Evolutionary conservation across 2,888 invertebrate species (phyloP), one percentile per base, ranked within the genome.

Genomic region (Blastobasis adustella): DNA sequence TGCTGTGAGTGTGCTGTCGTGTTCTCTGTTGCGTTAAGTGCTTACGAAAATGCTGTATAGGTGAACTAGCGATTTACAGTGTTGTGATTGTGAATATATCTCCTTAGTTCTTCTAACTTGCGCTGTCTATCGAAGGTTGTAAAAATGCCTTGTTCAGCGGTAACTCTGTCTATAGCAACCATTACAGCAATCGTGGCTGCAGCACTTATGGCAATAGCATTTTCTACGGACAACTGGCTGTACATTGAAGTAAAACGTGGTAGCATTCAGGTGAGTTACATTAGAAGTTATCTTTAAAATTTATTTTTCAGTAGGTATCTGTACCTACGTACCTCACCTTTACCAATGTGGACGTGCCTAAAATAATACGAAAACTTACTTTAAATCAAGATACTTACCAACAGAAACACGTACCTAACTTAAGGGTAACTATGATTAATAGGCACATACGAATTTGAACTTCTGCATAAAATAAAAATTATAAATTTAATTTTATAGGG

Each of bases 201-300:
- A 76, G 96, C 97, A 61, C 90, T 98, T 76, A 92, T 98, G 82
- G 94, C 96, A 72, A 96, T 98, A 82, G 96, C 97, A 71, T 97
- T 98, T 89, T 94, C 96, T 68, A 97, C 98, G 78, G 98, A 98
- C 90, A 98, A 98, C 91, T 98, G 98, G 98, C 91, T 96, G 72
- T 95, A 95, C 80, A 95, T 96, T 71, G 96, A 96, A 90, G 98
- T 98, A 65, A 94, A 95, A 83, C 92, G 97, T 76, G 92, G 92
- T 71, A 93, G 92, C 80, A 96, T 96, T 76, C 94, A 96, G 94
- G 96, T 96, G 91, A 89, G 67, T 39, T 23, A 23, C 23, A 23
- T 23, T 23, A 23, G 23, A 23, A 23, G 23, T 23, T 23, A 23
- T 2, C 23, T 23, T 23, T 2, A 23, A 2, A 23, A 23, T 23